Percentiles rank a stretch among this genome's conserved stretches.
These are phyloP conservation scores for Poecilia wingei DNA, from an alignment of 2,797 vertebrate species.

Conservation along the genomic window DNA sequence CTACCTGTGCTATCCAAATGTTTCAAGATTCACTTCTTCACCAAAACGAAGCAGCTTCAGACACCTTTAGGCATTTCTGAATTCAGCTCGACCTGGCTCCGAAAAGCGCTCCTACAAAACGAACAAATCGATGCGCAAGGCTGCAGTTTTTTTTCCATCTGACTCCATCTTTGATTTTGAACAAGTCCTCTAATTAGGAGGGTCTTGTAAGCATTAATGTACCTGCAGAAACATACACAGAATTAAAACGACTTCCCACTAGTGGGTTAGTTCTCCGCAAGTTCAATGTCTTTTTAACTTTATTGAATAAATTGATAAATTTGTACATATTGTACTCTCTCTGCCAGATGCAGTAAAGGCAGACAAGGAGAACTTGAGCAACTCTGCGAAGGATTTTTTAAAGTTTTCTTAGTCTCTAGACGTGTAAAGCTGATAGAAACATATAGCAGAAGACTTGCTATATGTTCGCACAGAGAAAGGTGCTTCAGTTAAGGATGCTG, in stretches of 20 bases:
- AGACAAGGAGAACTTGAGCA: not conserved
- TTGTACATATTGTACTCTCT: not conserved
- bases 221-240: not conserved
- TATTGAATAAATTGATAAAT: not conserved
- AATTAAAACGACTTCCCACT: not conserved
- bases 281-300: not conserved
- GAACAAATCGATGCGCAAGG: slow-evolving; percentile 27
- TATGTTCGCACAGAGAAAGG: not conserved
- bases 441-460: not conserved
- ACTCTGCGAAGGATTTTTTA: not conserved
- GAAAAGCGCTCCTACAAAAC: slow-evolving; percentile 3
- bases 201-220: not conserved
- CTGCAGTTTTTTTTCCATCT: not conserved
- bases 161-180: slow-evolving; percentile 3
- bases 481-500: not conserved
- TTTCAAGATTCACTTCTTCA: not conserved
- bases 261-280: not conserved
- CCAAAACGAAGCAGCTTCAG: not conserved
- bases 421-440: not conserved
- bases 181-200: not conserved
- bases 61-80: slow-evolving; percentile 5
- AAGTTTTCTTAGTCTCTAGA: not conserved
- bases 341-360: not conserved
- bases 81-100: slow-evolving; percentile 15
- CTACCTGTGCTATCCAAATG: not conserved